A percentile compares a stretch with the other conserved stretches of the same genome.
These are phyloP conservation scores for Plusia festucae DNA, from an alignment of 2,888 invertebrate genomes.

Conservation along the genomic window DNA sequence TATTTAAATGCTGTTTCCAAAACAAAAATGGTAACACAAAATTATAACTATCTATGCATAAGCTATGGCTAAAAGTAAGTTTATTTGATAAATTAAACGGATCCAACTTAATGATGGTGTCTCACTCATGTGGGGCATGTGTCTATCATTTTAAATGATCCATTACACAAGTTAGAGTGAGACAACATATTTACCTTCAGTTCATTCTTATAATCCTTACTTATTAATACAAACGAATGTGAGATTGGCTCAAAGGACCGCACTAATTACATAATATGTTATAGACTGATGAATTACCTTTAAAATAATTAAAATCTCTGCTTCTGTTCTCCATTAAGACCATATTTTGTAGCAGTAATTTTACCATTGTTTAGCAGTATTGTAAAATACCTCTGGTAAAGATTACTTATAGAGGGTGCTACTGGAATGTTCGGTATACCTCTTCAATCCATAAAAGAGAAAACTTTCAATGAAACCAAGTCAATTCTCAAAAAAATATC, in stretches of 20 bases:
- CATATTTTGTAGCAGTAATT: too few species aligned
- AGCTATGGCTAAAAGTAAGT: constrained; percentile 17
- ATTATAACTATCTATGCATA: constrained; percentile 16
- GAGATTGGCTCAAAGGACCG: not conserved
- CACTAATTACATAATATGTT: not conserved
- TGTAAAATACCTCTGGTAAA: too few species aligned
- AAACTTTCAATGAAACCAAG: too few species aligned
- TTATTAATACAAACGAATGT: not conserved
- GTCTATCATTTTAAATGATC: constrained; percentile 24
- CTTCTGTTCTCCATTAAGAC: too few species aligned
- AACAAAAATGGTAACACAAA: constrained; percentile 34
- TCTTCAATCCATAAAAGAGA: too few species aligned
- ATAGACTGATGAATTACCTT: not conserved
- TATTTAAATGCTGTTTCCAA: constrained; percentile 3
- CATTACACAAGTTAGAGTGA: constrained; percentile 13
- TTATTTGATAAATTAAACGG: constrained; percentile 19
- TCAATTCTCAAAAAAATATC: too few species aligned
- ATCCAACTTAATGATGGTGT: not conserved
- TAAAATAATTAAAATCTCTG: too few species aligned
- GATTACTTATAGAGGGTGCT: too few species aligned
- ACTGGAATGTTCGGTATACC: too few species aligned
- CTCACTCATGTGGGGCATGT: constrained; percentile 13
- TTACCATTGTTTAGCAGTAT: too few species aligned
- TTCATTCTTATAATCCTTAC: not conserved
- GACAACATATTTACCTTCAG: not conserved